Evolutionary conservation across 2,888 invertebrate species (phyloP).

Genomic region (Dendrolimus houi): DNA sequence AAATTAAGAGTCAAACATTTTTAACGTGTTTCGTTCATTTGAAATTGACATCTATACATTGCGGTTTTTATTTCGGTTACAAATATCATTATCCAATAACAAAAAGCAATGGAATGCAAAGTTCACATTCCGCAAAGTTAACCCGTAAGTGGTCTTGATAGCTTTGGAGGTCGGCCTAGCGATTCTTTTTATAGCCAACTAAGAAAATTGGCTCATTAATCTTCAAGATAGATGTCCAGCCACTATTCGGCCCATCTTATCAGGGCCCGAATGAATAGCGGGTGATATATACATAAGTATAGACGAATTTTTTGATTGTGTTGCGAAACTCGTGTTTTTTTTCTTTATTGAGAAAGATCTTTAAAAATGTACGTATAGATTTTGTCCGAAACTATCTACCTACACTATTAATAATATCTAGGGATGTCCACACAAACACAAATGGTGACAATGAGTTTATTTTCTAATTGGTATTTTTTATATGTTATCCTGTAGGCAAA

Average conservation of each 20-base stretch:
- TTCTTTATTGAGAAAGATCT: not conserved
- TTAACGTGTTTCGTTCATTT: not conserved
- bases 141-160: constrained; percentile 50
- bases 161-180: constrained; percentile 57
- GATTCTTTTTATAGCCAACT: constrained; percentile 75
- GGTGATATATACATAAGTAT: constrained; percentile 27
- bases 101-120: constrained; percentile 25
- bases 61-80: not conserved
- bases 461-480: no score
- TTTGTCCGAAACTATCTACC: no score
- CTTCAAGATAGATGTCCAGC: constrained; percentile 73
- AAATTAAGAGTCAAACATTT: no score
- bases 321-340: not conserved
- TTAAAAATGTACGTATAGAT: no score
- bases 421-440: no score
- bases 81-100: not conserved
- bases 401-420: no score
- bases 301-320: constrained; percentile 35
- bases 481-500: no score
- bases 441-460: no score
- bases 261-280: constrained; percentile 63
- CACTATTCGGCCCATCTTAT: constrained; percentile 73
- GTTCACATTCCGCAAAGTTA: constrained; percentile 41
- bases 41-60: not conserved
- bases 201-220: constrained; percentile 77